Base-by-base conservation (phyloP, 2,113 vertebrate genomes). In the Tragelaphus imberbis region DNA sequence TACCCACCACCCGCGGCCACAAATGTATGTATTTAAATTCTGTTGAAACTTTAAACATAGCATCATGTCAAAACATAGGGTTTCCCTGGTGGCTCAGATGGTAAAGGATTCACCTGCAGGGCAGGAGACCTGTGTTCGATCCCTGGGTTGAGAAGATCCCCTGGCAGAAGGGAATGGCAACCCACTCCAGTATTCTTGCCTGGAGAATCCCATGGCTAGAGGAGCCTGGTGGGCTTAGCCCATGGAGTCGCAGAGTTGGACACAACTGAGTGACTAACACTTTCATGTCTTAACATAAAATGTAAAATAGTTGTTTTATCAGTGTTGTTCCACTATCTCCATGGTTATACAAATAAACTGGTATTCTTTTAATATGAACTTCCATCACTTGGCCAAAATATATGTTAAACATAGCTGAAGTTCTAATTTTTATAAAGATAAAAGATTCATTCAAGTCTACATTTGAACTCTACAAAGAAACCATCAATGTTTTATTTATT, bases 1-100 rank as follows among this genome's bases (percentile, higher is more conserved):
- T 44, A 27, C 2, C 12, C 1, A 1, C 33, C 33, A 1, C 49
- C 2, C 2, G 7, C 33, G 4, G 0, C 63, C 9, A 36, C 11
- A 10, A 4, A 36, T 6, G 33, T 5, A 90, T 28, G 6, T 77
- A 36, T 82, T 47, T 25, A 30, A 81, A 30, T 59, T 63, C 16
- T 51, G 19, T 36, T 44, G 5, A 13, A 51, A 47, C 13, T 90
- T 91, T 61, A 33, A 77, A 40, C 14, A 36, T 17, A 65, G 65
- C 25, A 23, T 9, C 40, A 3, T 71, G 14, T 85, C 13, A 87
- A 56, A 77, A 94, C 59, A 61, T 59, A 79, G 65, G 65, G n/a
- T 5, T 71, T 71, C 65, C n/a, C n/a, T 36, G 65, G 65, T 71
- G n/a, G n/a, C 65, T 36, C 17, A 71, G 9, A 36, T 36, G 17